A percentile compares a stretch with the other conserved stretches of the same genome.
Evolutionary conservation across 2,888 invertebrate species (phyloP).

Genomic region (Erynnis tages): DNA sequence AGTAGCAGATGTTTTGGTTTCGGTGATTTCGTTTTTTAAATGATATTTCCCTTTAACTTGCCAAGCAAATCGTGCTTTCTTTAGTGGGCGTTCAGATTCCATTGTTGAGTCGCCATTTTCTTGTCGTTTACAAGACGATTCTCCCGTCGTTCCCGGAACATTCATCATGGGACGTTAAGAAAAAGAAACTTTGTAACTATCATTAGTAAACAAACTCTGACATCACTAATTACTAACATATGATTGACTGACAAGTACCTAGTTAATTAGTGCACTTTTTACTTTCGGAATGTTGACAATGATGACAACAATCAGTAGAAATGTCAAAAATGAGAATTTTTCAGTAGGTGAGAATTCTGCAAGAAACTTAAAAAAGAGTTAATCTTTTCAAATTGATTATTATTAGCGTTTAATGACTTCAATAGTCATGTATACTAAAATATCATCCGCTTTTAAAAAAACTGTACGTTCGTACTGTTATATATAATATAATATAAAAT

Average conservation of each 20-base stretch:
- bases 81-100: conserved; percentile 82
- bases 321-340: conserved; percentile 20
- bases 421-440: too few species aligned
- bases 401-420: too few species aligned
- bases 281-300: conserved; percentile 28
- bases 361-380: too few species aligned
- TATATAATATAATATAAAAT: too few species aligned
- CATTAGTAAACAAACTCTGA: conserved; percentile 78
- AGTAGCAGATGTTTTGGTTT: conserved; percentile 37
- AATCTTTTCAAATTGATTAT: too few species aligned
- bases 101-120: conserved; percentile 75
- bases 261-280: conserved; percentile 48
- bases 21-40: conserved; percentile 69
- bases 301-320: conserved; percentile 28
- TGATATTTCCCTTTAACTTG: conserved; percentile 85
- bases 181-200: conserved; percentile 43
- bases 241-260: conserved; percentile 76
- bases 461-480: too few species aligned
- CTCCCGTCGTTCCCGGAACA: conserved; percentile 59
- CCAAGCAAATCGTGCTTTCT: conserved; percentile 85
- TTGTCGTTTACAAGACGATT: conserved; percentile 74
- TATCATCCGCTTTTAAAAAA: too few species aligned
- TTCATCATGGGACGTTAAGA: conserved; percentile 50
- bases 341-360: too few species aligned
- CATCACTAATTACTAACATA: conserved; percentile 76